Percentiles rank a stretch among this genome's conserved stretches.
Conservation (phyloP, 2,797 vertebrate species). For the Leucoraja ocellata region DNA sequence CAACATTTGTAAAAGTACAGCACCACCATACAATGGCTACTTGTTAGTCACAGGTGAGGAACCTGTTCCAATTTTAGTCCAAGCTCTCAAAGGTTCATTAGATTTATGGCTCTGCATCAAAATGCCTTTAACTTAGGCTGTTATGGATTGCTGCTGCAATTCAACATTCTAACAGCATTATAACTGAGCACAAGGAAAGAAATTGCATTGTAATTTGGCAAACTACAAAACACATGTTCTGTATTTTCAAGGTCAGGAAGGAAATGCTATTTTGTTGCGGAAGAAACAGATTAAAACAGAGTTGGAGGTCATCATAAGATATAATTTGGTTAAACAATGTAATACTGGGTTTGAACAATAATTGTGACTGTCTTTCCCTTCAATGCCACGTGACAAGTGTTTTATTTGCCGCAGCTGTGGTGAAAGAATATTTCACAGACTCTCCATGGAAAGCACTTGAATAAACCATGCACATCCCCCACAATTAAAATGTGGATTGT, state of each 20-base stretch:
- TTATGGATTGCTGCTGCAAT: not conserved
- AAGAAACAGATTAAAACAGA: not conserved
- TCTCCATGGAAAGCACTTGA: no score
- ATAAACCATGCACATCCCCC: no score
- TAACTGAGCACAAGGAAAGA: no score
- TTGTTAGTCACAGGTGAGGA: not conserved
- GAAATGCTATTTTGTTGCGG: not conserved
- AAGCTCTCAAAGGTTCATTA: not conserved
- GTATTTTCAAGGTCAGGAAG: not conserved
- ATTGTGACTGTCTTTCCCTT: no score
- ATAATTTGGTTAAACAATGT: not conserved
- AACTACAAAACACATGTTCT: not conserved
- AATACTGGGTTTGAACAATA: no score
- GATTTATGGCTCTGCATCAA: not conserved
- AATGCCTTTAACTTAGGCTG: not conserved
- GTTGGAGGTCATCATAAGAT: not conserved
- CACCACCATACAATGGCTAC: not conserved
- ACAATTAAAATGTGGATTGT: no score
- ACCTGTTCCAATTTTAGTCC: conserved; percentile 1
- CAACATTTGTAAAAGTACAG: not conserved
- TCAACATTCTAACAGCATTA: no score
- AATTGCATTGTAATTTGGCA: not conserved
- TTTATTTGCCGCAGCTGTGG: no score
- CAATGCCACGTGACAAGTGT: no score
- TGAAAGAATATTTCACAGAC: no score